phyloP scores from a whole-genome alignment of 2,888 invertebrate species.

The Scaptomyza flava region DNA sequence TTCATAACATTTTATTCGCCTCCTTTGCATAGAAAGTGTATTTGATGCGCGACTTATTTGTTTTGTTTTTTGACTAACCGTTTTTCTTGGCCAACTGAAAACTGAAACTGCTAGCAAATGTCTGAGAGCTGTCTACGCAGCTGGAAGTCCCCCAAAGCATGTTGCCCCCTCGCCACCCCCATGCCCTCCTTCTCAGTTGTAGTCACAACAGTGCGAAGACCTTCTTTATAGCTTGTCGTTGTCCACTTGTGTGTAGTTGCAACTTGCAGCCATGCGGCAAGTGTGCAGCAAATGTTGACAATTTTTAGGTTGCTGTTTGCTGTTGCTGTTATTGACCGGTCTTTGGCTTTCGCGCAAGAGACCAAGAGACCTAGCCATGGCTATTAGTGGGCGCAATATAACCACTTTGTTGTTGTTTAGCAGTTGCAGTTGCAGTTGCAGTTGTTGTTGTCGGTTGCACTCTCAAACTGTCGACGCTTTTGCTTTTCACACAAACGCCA shows the following conservation, averaged over 20 bases:
- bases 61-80: not conserved
- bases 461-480: conserved; percentile 39
- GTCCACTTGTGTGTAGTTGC: conserved; percentile 8
- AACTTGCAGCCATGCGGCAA: conserved; percentile 58
- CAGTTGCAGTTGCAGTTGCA: conserved; percentile 17
- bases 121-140: conserved; percentile 76
- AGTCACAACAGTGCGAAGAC: conserved; percentile 29
- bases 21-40: conserved; percentile 28
- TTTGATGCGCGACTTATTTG: conserved; percentile 27
- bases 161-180: not conserved
- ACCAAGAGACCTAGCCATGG: conserved; percentile 41
- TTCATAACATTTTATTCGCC: no score
- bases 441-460: not conserved
- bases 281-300: conserved; percentile 75
- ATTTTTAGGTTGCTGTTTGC: conserved; percentile 39
- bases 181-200: not conserved
- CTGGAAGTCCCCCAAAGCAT: conserved; percentile 58
- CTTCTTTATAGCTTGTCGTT: conserved; percentile 7
- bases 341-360: conserved; percentile 46
- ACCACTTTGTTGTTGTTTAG: conserved; percentile 50
- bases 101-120: conserved; percentile 50
- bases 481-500: conserved; percentile 54
- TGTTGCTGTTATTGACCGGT: conserved; percentile 49
- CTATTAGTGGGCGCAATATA: conserved; percentile 53
- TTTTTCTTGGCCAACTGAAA: conserved; percentile 39